Evolutionary conservation across 2,888 invertebrate genomes (phyloP).

Genomic region (Epinotia ramella): DNA sequence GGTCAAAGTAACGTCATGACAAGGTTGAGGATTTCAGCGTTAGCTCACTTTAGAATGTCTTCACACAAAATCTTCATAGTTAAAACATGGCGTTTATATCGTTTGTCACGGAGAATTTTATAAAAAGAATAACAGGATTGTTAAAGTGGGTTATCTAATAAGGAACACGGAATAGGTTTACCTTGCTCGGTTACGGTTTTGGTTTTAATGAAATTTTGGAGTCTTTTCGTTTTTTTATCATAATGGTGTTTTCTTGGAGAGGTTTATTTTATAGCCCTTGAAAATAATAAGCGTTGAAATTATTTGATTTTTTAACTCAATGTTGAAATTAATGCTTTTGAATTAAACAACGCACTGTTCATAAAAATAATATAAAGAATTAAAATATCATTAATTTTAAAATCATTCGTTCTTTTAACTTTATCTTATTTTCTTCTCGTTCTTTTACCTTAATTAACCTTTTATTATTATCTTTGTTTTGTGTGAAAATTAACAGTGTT

Average conservation of each 20-base stretch:
- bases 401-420: no score
- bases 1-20: background rate
- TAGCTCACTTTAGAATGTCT: background rate
- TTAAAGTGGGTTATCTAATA: background rate
- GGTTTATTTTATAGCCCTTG: background rate
- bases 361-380: no score
- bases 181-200: conserved; percentile 15
- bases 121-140: background rate
- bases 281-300: background rate
- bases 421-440: no score
- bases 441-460: no score
- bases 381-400: no score
- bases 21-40: background rate
- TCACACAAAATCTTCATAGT: background rate
- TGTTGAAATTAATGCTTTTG: no score
- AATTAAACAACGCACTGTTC: no score
- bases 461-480: no score
- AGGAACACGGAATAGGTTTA: conserved; percentile 2
- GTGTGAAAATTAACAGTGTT: no score
- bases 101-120: background rate
- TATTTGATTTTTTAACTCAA: background rate
- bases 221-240: background rate
- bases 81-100: background rate
- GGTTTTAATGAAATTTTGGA: background rate
- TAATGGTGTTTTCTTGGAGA: background rate